These are phyloP conservation scores for Drosophila birchii DNA, from an alignment of 2,888 invertebrate genomes.

Conservation along the genomic window DNA sequence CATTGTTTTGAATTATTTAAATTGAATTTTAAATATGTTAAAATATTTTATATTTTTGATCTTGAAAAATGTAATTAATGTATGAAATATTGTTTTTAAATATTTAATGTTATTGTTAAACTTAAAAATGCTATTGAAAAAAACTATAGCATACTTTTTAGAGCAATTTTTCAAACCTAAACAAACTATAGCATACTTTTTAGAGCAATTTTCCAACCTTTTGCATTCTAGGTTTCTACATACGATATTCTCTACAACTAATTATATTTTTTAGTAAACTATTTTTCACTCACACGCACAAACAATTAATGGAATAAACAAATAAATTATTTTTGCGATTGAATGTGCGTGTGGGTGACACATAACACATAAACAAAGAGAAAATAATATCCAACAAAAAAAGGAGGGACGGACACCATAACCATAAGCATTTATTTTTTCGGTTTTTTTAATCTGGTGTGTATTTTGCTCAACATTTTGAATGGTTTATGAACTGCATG, in stretches of 20 bases:
- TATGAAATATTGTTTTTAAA: background rate
- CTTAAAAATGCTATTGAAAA: background rate
- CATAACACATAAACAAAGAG: constrained; percentile 34
- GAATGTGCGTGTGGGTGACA: constrained; percentile 23
- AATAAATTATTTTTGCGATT: constrained; percentile 17
- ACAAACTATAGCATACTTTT: constrained; percentile 25
- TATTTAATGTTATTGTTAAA: background rate
- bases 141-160: background rate
- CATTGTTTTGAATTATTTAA: background rate
- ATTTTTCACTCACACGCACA: constrained; percentile 35
- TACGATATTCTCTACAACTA: constrained; percentile 16
- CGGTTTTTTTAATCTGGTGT: constrained; percentile 34
- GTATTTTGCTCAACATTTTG: constrained; percentile 33
- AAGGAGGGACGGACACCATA: constrained; percentile 58
- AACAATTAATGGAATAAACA: constrained; percentile 6
- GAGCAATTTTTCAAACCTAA: background rate
- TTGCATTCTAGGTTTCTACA: constrained; percentile 26
- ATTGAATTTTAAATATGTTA: too few relatives aligned
- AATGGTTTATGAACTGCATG: constrained; percentile 35
- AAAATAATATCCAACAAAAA: constrained; percentile 18
- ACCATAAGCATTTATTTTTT: constrained; percentile 62
- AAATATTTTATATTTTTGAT: background rate
- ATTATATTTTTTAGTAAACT: constrained; percentile 39
- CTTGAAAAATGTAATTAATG: too few relatives aligned
- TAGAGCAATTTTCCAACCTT: constrained; percentile 7